These are phyloP conservation scores for Pristionchus arcanus DNA, from an alignment of 2,888 invertebrate genomes.

Conservation along the genomic window DNA sequence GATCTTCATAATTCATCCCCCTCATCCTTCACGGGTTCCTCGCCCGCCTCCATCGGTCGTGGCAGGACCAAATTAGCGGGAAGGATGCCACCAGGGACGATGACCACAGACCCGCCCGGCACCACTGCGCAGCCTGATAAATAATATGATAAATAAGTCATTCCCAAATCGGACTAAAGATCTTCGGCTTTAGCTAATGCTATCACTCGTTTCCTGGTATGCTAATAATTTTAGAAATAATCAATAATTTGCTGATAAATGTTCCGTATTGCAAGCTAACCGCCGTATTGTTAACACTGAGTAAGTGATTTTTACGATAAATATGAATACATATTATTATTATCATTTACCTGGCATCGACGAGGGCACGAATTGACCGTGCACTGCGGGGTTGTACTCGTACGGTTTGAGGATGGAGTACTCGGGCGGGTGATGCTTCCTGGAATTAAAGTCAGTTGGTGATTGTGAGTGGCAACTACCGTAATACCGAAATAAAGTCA, in stretches of 20 bases:
- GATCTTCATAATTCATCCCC: background rate
- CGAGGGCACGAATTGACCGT: background rate
- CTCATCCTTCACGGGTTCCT: background rate
- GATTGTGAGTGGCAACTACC: too few species aligned
- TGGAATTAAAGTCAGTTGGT: background rate
- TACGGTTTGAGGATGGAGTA: slow-evolving; percentile 2
- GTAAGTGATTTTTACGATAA: too few species aligned
- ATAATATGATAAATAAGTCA: too few species aligned
- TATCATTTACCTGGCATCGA: background rate
- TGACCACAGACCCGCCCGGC: background rate
- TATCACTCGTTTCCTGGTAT: too few species aligned
- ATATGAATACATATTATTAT: too few species aligned
- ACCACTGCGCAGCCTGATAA: background rate
- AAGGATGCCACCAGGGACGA: background rate
- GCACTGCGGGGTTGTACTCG: background rate
- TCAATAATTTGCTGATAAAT: too few species aligned
- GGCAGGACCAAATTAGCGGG: background rate
- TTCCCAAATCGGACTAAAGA: too few species aligned
- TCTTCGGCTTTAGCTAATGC: too few species aligned
- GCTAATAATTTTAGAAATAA: too few species aligned
- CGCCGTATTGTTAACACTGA: too few species aligned
- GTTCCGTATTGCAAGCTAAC: too few species aligned
- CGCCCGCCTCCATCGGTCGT: background rate
- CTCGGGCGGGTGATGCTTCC: background rate
- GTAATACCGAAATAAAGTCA: too few species aligned